phyloP scores from a whole-genome alignment of 1,140 invertebrate genomes.

The Scaptomyza pallida region DNA sequence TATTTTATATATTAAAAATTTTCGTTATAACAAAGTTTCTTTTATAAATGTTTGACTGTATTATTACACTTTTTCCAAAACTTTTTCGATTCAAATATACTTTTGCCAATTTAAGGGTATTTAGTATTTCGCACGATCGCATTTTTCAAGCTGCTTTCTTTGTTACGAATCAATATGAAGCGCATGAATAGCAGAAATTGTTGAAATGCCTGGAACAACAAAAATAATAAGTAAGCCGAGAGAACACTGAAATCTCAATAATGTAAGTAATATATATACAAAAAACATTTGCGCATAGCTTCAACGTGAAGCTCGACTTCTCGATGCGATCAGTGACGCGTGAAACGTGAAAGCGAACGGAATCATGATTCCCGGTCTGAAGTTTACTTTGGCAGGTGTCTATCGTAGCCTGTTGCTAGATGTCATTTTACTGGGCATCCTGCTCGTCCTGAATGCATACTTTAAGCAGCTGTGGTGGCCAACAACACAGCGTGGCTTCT shows the following conservation, averaged over 20 bases:
- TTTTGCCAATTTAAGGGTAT: constrained; percentile 1
- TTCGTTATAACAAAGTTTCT: too few relatives aligned
- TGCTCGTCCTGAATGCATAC: constrained; percentile 36
- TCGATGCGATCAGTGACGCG: constrained; percentile 46
- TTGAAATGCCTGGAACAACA: constrained; percentile 1
- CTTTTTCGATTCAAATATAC: too few relatives aligned
- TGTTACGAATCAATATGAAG: constrained; percentile 43
- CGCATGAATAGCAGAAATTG: background rate
- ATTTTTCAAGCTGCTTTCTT: constrained; percentile 19
- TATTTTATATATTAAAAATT: too few relatives aligned
- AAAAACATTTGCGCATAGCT: too few relatives aligned
- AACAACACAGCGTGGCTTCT: constrained; percentile 93
- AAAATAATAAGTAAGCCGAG: constrained; percentile 11
- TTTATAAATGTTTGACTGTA: too few relatives aligned
- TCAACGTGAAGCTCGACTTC: constrained; percentile 13
- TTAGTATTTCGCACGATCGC: background rate
- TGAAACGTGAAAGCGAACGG: constrained; percentile 39
- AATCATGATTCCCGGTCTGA: constrained; percentile 53
- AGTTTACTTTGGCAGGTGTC: background rate
- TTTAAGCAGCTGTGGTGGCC: constrained; percentile 31
- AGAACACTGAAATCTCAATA: too few relatives aligned
- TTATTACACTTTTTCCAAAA: too few relatives aligned
- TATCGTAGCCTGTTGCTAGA: constrained; percentile 40
- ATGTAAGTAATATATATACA: too few relatives aligned
- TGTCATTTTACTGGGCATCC: constrained; percentile 13